A percentile compares a stretch with the other conserved stretches of the same genome.
These are phyloP conservation scores for Apis florea DNA, from an alignment of 1,140 invertebrate genomes.

Conservation along the genomic window DNA sequence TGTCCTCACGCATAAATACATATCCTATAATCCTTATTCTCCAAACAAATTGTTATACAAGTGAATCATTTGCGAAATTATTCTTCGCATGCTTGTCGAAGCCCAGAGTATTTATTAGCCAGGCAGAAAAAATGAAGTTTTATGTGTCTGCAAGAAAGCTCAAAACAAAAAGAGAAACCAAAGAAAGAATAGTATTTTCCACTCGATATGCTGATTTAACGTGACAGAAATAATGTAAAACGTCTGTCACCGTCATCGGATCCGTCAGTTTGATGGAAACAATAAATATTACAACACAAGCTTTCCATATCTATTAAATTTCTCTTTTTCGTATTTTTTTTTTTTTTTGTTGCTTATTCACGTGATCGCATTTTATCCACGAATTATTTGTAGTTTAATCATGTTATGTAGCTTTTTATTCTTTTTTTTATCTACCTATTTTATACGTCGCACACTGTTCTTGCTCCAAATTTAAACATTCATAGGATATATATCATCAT, in stretches of 20 bases:
- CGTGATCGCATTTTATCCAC: slow-evolving; percentile 11
- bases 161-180: neutral
- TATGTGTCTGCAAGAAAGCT: neutral
- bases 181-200: slow-evolving; percentile 17
- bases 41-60: neutral
- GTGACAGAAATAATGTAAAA: slow-evolving; percentile 36
- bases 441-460: neutral
- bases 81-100: slow-evolving; percentile 5
- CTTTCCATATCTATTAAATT: slow-evolving; percentile 27
- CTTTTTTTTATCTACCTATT: neutral
- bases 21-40: neutral
- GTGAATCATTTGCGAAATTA: neutral
- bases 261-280: slow-evolving; percentile 65
- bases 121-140: slow-evolving; percentile 56
- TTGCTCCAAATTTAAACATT: slow-evolving; percentile 13
- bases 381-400: slow-evolving; percentile 10
- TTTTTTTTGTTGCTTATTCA: slow-evolving; percentile 34
- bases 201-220: slow-evolving; percentile 18
- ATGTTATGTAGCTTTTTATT: neutral
- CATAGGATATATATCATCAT: neutral
- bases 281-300: slow-evolving; percentile 68
- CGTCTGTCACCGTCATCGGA: slow-evolving; percentile 68
- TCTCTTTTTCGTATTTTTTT: slow-evolving; percentile 36
- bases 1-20: neutral
- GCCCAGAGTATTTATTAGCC: slow-evolving; percentile 68